Evolutionary conservation across 2,888 invertebrate genomes (phyloP), one percentile per base, ranked within the genome.

Genomic region (Hedya salicella): DNA sequence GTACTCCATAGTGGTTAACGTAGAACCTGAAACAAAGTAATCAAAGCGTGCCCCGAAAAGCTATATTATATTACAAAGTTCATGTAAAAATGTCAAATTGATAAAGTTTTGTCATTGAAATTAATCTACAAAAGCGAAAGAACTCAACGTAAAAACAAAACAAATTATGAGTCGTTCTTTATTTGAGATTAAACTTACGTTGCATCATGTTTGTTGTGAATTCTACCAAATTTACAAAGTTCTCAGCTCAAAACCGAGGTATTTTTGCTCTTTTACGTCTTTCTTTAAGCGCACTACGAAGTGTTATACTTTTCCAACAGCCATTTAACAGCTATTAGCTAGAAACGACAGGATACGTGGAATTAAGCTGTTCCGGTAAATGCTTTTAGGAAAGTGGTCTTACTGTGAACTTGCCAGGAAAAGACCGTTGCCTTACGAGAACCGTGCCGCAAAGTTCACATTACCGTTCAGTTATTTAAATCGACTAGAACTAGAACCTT

Each of bases 381-480:
- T 42, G 49, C 61, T 54, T 66, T 61, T 61, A 66, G 66, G 66
- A 66, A 66, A 66, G 61, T 49, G 61, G 66, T 61, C 49, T 54
- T 49, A 30, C 53, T 60, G 30, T 60, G 65, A 60, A 66, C 60
- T 66, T 66, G 66, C 61, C 73, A 75, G 79, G 81, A 79, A 85
- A 82, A 81, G 75, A 73, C 70, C 76, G 70, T 67, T 74, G 75
- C 86, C 85, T 83, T 85, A 84, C 69, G 68, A 69, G 72, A 78
- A 75, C 70, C 73, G 68, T 32, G 69, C 60, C 36, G 71, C 75
- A 70, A 78, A 74, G 42, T 71, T 74, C 73, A 14, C 36, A 63
- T 67, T 75, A 36, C 69, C 57, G 16, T 53, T 67, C 16, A 16
- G 40, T 49, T 52, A 11, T 5, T 59, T 5, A 36, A 57, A 62